Conservation (phyloP, 2,113 vertebrate species). For the Apodemus speciosus region DNA sequence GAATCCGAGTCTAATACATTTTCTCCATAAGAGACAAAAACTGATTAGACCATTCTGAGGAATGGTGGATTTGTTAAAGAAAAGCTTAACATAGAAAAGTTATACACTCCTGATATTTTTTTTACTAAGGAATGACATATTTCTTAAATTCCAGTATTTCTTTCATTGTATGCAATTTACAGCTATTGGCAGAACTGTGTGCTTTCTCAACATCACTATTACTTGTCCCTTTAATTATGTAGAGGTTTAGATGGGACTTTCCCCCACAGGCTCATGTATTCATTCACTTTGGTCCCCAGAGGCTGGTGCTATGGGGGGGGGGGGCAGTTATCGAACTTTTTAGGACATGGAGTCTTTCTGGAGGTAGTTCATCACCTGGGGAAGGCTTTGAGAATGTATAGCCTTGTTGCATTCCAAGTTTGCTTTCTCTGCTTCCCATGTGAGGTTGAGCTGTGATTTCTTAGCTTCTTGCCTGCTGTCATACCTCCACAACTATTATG, state of each 20-base stretch:
- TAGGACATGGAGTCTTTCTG: not conserved
- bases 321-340: not conserved
- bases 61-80: not conserved
- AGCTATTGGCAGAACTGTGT: conserved; percentile 18
- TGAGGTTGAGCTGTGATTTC: not conserved
- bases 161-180: not conserved
- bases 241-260: not conserved
- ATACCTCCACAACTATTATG: not conserved
- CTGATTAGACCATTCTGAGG: not conserved
- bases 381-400: not conserved
- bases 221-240: not conserved
- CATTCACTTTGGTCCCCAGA: not conserved
- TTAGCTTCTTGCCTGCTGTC: not conserved
- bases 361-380: not conserved
- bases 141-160: not conserved
- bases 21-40: not conserved
- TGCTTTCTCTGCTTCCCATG: not conserved
- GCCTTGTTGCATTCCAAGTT: not conserved
- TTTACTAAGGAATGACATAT: conserved; percentile 29
- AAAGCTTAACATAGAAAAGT: not conserved
- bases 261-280: not conserved
- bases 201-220: conserved; percentile 11
- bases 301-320: too few species aligned
- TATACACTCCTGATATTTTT: not conserved
- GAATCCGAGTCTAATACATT: not conserved